phyloP scores from a whole-genome alignment of 2,888 invertebrate species.

The Tromatobia lineatoria region DNA sequence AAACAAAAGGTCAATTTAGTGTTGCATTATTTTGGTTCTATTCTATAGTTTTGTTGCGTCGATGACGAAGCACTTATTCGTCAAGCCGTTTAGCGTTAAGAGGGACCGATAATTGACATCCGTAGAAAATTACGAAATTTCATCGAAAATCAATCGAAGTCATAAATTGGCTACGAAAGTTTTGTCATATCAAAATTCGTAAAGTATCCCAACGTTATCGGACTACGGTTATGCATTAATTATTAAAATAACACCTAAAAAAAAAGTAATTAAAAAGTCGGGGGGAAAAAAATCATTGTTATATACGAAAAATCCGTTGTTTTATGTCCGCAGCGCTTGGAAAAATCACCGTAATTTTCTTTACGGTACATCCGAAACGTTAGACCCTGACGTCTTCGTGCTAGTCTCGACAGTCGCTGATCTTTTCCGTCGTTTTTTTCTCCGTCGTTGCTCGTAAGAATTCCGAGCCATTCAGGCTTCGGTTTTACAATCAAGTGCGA shows the following conservation, averaged over 20 bases:
- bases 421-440: not conserved
- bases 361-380: not conserved
- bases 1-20: slow-evolving; percentile 71
- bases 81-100: slow-evolving; percentile 58
- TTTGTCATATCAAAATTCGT: slow-evolving; percentile 14
- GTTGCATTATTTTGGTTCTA: slow-evolving; percentile 56
- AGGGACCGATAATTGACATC: slow-evolving; percentile 7
- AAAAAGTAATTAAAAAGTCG: slow-evolving; percentile 38
- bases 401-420: not conserved
- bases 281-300: slow-evolving; percentile 25
- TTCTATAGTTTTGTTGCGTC: slow-evolving; percentile 39
- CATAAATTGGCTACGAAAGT: not conserved
- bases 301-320: slow-evolving; percentile 21
- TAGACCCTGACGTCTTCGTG: not conserved
- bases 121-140: slow-evolving; percentile 17
- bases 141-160: slow-evolving; percentile 20
- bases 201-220: slow-evolving; percentile 27
- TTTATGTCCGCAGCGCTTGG: slow-evolving; percentile 15
- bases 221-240: slow-evolving; percentile 9
- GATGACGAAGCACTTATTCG: slow-evolving; percentile 61
- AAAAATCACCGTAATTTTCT: slow-evolving; percentile 6
- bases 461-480: slow-evolving; percentile 1
- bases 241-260: slow-evolving; percentile 49
- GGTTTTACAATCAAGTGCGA: not conserved
- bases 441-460: slow-evolving; percentile 4